Evolutionary conservation across 2,888 invertebrate genomes (phyloP), one percentile per base, ranked within the genome.

Genomic region (Microdon myrmicae): DNA sequence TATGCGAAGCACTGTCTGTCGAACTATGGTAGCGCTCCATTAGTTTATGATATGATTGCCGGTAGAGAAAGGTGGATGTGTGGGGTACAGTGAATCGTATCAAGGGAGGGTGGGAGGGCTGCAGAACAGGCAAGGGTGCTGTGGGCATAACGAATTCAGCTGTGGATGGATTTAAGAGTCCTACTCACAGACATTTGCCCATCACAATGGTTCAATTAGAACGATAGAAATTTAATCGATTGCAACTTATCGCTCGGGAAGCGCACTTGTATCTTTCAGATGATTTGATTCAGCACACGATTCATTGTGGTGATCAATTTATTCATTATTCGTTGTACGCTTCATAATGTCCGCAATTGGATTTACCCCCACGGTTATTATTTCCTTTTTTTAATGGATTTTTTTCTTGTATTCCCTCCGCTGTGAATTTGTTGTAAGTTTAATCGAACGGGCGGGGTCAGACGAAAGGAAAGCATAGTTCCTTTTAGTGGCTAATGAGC

Each of bases 241-340:
- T 55, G 43, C 38, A 45, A 41, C 45, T 34, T n/a, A n/a, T n/a
- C n/a, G n/a, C 29, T 10, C 23, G 53, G 31, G n/a, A 32, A 60
- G 43, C 38, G 55, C 60, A 55, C 48, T 60, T 48, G 48, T 48
- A 38, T 25, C n/a, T 25, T 47, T 41, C 31, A 37, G 26, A 48
- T 47, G 29, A 55, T 54, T 60, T 43, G 55, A 60, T 54, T 60
- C 54, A 28, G 43, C 59, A 47, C 54, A 60, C 43, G 48, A 48
- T 55, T 60, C 60, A 32, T 60, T 60, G 55, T 28, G 60, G 55
- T 48, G 28, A 60, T 60, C 26, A 39, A 60, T 54, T 29, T n/a
- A n/a, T 43, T 48, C 37, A 48, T 55, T 48, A 31, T 44, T 39
- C 43, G n/a, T 31, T 43, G n/a, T n/a, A n/a, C n/a, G n/a, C n/a